Percentiles rank a stretch among this genome's conserved stretches.
phyloP scores from a whole-genome alignment of 1,140 invertebrate species.

The Brachionus manjavacas region DNA sequence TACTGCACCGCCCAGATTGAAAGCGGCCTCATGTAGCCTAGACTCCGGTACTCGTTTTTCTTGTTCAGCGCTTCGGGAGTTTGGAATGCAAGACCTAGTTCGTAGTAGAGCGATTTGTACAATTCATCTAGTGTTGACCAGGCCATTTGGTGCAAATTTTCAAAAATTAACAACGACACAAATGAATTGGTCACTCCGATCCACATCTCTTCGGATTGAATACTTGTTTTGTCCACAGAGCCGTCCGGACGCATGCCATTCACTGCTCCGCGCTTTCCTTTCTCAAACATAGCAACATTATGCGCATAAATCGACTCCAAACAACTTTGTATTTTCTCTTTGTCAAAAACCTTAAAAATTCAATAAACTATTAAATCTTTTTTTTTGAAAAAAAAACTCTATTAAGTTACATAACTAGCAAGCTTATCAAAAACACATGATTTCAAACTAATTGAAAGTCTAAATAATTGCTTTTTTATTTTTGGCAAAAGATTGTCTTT shows the following conservation, averaged over 20 bases:
- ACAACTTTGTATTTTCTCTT: constrained; percentile 68
- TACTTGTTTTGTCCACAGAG: constrained; percentile 66
- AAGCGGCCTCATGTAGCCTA: constrained; percentile 85
- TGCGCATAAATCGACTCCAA: constrained; percentile 72
- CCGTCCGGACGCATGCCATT: constrained; percentile 77
- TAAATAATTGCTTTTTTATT: neutral
- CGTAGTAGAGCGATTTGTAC: constrained; percentile 72
- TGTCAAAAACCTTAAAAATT: constrained; percentile 53
- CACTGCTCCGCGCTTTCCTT: constrained; percentile 76
- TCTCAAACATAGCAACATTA: constrained; percentile 74
- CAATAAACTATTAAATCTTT: neutral
- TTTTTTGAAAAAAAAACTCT: neutral
- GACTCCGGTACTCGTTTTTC: constrained; percentile 71
- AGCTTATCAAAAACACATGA: neutral
- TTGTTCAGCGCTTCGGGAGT: constrained; percentile 81
- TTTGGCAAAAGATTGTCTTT: neutral
- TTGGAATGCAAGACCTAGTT: constrained; percentile 77
- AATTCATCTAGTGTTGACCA: constrained; percentile 78
- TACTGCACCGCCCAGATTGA: constrained; percentile 83
- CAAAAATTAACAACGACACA: constrained; percentile 76
- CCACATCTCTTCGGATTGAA: constrained; percentile 89
- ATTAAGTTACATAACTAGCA: neutral
- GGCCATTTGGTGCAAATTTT: constrained; percentile 76
- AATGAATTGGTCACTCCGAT: constrained; percentile 78
- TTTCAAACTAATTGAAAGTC: neutral